phyloP scores from a whole-genome alignment of 2,797 vertebrate species.

The Selene dorsalis region DNA sequence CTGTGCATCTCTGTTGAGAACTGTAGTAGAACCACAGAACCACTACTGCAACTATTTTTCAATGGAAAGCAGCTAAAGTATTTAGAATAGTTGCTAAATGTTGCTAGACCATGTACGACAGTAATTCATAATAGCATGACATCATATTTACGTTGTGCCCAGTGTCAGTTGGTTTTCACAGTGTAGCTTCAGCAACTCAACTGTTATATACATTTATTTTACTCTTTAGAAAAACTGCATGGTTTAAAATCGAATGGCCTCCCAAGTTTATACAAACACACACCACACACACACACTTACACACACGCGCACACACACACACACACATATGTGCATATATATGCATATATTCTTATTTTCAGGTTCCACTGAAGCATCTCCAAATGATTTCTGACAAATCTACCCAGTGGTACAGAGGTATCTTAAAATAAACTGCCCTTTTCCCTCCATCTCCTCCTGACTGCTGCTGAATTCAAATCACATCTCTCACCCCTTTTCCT shows the following conservation, averaged over 20 bases:
- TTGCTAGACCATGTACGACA: no score
- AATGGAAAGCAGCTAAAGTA: no score
- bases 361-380: constrained; percentile 61
- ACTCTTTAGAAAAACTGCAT: constrained; percentile 5
- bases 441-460: constrained; percentile 59
- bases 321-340: neutral
- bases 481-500: constrained; percentile 45
- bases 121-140: no score
- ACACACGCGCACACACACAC: no score
- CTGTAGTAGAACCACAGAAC: no score
- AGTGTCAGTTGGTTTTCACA: no score
- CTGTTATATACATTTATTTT: no score
- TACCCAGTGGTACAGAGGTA: constrained; percentile 56
- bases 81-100: no score
- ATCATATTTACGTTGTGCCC: no score
- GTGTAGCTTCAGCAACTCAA: no score
- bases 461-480: constrained; percentile 71
- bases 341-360: constrained; percentile 45
- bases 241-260: constrained; percentile 13
- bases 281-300: neutral
- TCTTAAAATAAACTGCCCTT: constrained; percentile 79
- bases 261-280: neutral
- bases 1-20: no score
- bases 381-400: constrained; percentile 77
- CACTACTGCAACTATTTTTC: no score